These are phyloP conservation scores for Limnephilus lunatus DNA, from an alignment of 2,888 invertebrate genomes.

Conservation along the genomic window DNA sequence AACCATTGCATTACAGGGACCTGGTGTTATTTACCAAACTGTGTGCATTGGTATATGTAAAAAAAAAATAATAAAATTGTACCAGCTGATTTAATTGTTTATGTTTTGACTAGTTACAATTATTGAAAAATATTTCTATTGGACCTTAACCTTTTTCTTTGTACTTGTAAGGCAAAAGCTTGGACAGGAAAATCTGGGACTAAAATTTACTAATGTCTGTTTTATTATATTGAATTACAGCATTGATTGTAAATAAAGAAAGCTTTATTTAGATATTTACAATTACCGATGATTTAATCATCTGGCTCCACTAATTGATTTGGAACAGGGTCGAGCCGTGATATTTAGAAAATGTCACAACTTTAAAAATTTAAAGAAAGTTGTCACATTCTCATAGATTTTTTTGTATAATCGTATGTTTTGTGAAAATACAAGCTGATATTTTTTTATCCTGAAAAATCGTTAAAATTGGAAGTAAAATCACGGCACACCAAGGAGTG, in stretches of 20 bases:
- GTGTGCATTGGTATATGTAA: too few species aligned
- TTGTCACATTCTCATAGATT: not conserved
- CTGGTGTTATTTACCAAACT: not conserved
- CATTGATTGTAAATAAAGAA: not conserved
- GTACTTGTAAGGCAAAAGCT: not conserved
- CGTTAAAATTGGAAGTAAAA: not conserved
- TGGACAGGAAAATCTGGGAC: not conserved
- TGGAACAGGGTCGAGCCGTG: not conserved
- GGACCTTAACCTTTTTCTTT: not conserved
- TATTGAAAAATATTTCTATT: too few species aligned
- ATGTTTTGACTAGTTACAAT: too few species aligned
- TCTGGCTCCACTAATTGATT: not conserved
- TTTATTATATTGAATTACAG: not conserved
- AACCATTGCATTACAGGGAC: not conserved
- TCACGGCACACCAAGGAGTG: not conserved
- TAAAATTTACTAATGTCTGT: not conserved
- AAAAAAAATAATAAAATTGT: too few species aligned
- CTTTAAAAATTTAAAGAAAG: not conserved
- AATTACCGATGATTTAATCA: not conserved
- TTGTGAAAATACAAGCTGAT: not conserved
- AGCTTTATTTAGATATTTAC: not conserved
- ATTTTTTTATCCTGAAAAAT: not conserved
- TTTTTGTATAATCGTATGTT: not conserved
- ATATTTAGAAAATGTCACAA: not conserved
- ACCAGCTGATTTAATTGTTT: too few species aligned